These are phyloP conservation scores for Aspidiotus rigidus DNA, from an alignment of 2,888 invertebrate species.

Conservation along the genomic window DNA sequence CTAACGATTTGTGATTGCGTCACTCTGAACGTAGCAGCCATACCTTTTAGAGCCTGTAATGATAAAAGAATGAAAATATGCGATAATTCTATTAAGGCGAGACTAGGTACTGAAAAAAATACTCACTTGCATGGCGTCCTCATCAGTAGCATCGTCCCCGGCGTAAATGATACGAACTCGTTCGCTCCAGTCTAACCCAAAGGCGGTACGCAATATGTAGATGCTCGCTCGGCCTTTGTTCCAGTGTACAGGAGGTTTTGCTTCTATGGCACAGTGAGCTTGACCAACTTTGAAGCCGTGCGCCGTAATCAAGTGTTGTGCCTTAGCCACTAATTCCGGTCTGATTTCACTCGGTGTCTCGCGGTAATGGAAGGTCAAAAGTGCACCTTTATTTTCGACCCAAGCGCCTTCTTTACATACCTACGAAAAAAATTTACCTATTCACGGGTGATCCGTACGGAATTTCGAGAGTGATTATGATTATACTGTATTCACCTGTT, in stretches of 20 bases:
- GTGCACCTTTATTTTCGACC: constrained; percentile 45
- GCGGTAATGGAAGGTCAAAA: constrained; percentile 45
- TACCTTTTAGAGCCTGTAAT: constrained; percentile 75
- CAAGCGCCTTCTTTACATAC: constrained; percentile 44
- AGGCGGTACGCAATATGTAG: constrained; percentile 79
- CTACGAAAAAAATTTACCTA: constrained; percentile 3
- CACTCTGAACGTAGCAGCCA: constrained; percentile 86
- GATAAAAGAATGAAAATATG: not conserved
- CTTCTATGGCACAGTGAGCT: constrained; percentile 81
- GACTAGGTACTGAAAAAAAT: constrained; percentile 35
- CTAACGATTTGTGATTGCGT: constrained; percentile 74
- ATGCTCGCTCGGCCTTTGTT: constrained; percentile 84
- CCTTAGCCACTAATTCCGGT: constrained; percentile 59
- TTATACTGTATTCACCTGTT: constrained; percentile 51
- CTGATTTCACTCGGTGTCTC: constrained; percentile 60
- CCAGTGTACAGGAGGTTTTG: constrained; percentile 83
- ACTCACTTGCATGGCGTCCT: constrained; percentile 78
- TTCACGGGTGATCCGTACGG: not conserved
- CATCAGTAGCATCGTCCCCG: constrained; percentile 80
- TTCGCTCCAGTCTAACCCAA: constrained; percentile 86
- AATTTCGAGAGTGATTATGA: not conserved
- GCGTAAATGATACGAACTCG: constrained; percentile 80
- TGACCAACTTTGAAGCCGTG: constrained; percentile 69
- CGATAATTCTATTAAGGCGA: not conserved
- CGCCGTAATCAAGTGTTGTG: constrained; percentile 60